Conservation (phyloP, 2,888 invertebrate genomes). For the Aelia acuminata region DNA sequence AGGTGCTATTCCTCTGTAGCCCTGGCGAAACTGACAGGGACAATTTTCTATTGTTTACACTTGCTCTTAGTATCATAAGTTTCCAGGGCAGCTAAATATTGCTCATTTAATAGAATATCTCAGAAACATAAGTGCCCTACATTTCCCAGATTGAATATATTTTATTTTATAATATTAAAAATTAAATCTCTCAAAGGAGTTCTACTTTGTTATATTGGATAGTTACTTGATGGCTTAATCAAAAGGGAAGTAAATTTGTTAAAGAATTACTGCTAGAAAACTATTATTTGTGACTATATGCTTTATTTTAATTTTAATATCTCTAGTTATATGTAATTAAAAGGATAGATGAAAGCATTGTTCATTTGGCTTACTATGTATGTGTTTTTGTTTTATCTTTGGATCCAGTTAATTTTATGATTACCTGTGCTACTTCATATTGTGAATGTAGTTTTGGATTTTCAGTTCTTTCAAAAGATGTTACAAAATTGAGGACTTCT, state of each 20-base stretch:
- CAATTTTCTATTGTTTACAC: no score
- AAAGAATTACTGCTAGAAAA: background rate
- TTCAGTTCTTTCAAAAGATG: conserved; percentile 75
- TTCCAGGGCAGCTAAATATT: no score
- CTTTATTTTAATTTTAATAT: background rate
- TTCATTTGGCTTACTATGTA: background rate
- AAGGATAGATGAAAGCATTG: conserved; percentile 25
- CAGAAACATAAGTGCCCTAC: no score
- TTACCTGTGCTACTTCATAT: conserved; percentile 4
- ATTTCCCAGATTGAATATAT: no score
- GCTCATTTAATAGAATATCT: no score
- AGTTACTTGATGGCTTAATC: background rate
- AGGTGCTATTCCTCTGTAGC: no score
- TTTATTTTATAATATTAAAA: no score
- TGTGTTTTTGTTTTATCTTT: conserved; percentile 50
- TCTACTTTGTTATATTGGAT: no score
- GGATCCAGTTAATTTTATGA: conserved; percentile 25
- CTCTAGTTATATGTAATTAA: background rate
- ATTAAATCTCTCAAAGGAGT: no score
- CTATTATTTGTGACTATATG: background rate
- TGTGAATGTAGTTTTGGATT: conserved; percentile 57
- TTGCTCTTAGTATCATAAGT: no score
- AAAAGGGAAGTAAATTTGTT: background rate
- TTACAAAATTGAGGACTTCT: conserved; percentile 82
- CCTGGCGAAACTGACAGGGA: no score